These are phyloP conservation scores for Pseudomyrmex dendroicus DNA, from an alignment of 1,140 invertebrate genomes.

Conservation along the genomic window DNA sequence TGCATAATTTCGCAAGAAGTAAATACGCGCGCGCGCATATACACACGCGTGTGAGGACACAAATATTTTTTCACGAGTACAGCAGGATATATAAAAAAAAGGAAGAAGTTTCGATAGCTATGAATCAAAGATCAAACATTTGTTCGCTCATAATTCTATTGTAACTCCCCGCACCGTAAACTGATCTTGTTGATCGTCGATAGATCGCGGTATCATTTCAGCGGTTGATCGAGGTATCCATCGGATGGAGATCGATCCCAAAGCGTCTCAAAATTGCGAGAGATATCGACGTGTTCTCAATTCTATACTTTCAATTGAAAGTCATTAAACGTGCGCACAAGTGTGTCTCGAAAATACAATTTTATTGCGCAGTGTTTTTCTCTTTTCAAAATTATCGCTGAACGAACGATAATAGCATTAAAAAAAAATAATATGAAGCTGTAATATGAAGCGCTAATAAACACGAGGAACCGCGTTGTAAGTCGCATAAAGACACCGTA, in stretches of 20 bases:
- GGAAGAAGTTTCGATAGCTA: neutral
- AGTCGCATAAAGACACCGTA: neutral
- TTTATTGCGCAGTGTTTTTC: too few species aligned
- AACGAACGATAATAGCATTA: too few species aligned
- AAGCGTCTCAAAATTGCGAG: neutral
- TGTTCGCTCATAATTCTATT: constrained; percentile 7
- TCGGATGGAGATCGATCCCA: constrained; percentile 45
- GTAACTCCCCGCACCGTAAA: constrained; percentile 55
- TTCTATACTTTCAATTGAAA: neutral
- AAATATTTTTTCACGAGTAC: neutral
- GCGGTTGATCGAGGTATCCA: constrained; percentile 60
- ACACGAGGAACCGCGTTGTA: neutral
- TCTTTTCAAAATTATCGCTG: neutral
- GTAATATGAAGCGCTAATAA: neutral
- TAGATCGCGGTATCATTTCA: constrained; percentile 72
- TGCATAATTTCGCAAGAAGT: neutral
- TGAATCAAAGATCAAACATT: constrained; percentile 2
- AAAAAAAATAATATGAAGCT: neutral
- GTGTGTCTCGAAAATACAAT: neutral
- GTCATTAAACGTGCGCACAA: neutral
- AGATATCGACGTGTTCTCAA: constrained; percentile 20
- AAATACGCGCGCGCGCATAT: neutral
- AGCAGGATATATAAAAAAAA: neutral
- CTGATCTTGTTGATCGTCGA: constrained; percentile 69
- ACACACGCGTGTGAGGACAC: too few species aligned